phyloP scores from a whole-genome alignment of 2,797 vertebrate species.

The Semotilus atromaculatus region DNA sequence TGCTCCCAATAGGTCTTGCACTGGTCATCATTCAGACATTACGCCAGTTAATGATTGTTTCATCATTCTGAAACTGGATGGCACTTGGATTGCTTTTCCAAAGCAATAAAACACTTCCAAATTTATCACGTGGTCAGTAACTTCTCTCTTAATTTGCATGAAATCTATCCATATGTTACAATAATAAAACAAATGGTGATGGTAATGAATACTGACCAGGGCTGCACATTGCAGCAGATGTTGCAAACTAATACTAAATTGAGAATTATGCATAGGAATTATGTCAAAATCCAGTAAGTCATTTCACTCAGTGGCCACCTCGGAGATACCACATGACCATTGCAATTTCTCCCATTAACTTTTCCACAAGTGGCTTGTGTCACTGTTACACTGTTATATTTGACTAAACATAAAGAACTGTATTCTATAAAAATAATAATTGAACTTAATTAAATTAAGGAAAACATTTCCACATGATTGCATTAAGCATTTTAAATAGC shows the following conservation, averaged over 20 bases:
- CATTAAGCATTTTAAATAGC: neutral
- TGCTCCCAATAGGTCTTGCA: constrained; percentile 11
- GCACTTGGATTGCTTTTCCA: constrained; percentile 36
- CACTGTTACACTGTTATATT: neutral
- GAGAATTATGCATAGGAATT: no score
- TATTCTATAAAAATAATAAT: neutral
- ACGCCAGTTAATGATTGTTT: constrained; percentile 19
- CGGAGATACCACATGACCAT: neutral
- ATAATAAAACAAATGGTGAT: constrained; percentile 15
- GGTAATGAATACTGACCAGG: constrained; percentile 3
- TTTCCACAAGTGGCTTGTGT: neutral
- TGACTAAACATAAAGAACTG: neutral
- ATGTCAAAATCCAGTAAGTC: neutral
- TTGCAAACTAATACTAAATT: neutral
- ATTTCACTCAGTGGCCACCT: neutral
- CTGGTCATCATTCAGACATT: constrained; percentile 2
- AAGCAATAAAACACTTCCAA: constrained; percentile 8
- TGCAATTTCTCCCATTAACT: neutral
- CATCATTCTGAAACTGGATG: constrained; percentile 25
- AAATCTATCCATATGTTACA: constrained; percentile 21
- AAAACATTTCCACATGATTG: neutral
- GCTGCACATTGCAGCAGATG: neutral
- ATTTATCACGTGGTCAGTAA: constrained; percentile 4
- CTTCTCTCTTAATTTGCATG: constrained; percentile 20
- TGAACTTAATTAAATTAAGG: neutral